phyloP scores from a whole-genome alignment of 2,888 invertebrate species.

The Morpho achilles region DNA sequence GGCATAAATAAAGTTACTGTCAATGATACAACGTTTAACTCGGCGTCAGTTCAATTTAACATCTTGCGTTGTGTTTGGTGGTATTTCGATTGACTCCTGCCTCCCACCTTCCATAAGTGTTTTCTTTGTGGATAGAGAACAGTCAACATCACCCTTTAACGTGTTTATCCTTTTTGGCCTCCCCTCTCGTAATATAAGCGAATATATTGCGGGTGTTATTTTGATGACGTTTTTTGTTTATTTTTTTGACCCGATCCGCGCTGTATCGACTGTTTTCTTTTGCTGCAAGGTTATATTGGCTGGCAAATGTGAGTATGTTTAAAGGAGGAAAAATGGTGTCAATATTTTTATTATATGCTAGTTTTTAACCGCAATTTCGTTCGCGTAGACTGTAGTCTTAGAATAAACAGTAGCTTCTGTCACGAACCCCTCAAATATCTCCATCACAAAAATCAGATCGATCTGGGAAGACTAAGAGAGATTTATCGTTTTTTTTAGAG shows the following conservation, averaged over 20 bases:
- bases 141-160: conserved; percentile 67
- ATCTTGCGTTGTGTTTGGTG: conserved; percentile 28
- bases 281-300: conserved; percentile 28
- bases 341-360: too few species aligned
- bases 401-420: too few species aligned
- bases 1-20: neutral
- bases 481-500: too few species aligned
- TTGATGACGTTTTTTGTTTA: conserved; percentile 33
- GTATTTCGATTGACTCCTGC: conserved; percentile 65
- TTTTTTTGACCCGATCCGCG: conserved; percentile 17
- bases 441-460: too few species aligned
- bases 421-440: too few species aligned
- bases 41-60: conserved; percentile 16
- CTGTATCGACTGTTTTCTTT: conserved; percentile 17
- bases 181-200: conserved; percentile 42
- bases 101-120: conserved; percentile 54
- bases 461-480: too few species aligned
- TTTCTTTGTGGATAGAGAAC: conserved; percentile 73
- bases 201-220: conserved; percentile 52
- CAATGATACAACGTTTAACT: conserved; percentile 18
- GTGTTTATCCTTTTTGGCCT: conserved; percentile 70
- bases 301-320: conserved; percentile 17
- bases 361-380: too few species aligned
- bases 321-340: neutral
- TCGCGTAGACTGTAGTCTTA: too few species aligned